Conservation (phyloP, 1,140 invertebrate genomes). For the Trichogramma pretiosum region DNA sequence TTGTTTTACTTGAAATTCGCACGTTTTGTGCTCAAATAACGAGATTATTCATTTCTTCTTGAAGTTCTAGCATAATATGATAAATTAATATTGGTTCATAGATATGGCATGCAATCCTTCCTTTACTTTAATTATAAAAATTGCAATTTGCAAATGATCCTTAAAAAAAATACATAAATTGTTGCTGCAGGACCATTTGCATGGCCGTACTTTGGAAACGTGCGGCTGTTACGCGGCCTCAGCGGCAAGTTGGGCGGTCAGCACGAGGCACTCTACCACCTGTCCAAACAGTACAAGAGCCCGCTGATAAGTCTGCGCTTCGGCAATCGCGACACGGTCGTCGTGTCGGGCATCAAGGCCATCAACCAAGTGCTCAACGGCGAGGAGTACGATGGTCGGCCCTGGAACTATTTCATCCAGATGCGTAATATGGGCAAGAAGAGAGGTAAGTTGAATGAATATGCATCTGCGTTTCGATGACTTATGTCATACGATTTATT, state of each 20-base stretch:
- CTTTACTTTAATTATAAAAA: no score
- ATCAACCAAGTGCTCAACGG: slow-evolving; percentile 53
- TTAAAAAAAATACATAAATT: no score
- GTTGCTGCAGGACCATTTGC: slow-evolving; percentile 59
- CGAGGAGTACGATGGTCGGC: slow-evolving; percentile 63
- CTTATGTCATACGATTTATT: background rate
- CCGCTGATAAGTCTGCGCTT: slow-evolving; percentile 58
- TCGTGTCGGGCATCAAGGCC: slow-evolving; percentile 51
- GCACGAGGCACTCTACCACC: slow-evolving; percentile 51
- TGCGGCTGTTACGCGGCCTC: slow-evolving; percentile 48
- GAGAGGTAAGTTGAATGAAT: slow-evolving; percentile 50
- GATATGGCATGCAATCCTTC: no score
- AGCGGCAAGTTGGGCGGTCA: slow-evolving; percentile 50
- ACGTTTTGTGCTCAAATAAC: no score
- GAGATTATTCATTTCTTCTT: no score
- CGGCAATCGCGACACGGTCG: slow-evolving; percentile 52
- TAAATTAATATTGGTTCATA: no score
- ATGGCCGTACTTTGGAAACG: slow-evolving; percentile 59
- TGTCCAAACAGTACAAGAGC: slow-evolving; percentile 53
- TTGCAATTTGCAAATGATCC: no score
- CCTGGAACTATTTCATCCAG: slow-evolving; percentile 62
- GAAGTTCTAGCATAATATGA: no score
- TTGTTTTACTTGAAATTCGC: no score
- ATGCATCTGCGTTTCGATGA: background rate
- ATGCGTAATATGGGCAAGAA: slow-evolving; percentile 60